phyloP scores from a whole-genome alignment of 1,140 invertebrate species.

The Platyscapa corneri region DNA sequence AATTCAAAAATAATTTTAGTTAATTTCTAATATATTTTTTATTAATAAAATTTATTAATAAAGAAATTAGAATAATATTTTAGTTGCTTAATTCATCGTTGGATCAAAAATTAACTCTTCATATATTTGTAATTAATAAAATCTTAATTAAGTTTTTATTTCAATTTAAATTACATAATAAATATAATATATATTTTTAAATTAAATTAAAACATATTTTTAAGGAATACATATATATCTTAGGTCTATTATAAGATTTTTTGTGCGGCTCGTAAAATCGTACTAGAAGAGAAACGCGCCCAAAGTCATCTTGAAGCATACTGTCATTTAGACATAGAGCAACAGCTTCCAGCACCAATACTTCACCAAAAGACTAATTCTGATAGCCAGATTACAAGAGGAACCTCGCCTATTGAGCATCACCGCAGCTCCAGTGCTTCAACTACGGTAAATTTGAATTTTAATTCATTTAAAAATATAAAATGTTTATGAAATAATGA shows the following conservation, averaged over 20 bases:
- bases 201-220: too few species aligned
- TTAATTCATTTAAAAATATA: neutral
- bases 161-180: too few species aligned
- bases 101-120: too few species aligned
- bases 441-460: constrained; percentile 66
- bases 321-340: constrained; percentile 80
- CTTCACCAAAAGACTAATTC: constrained; percentile 66
- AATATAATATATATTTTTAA: too few species aligned
- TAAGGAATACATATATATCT: too few species aligned
- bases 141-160: too few species aligned
- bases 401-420: constrained; percentile 66
- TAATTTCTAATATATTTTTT: too few species aligned
- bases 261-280: constrained; percentile 86
- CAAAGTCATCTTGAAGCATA: constrained; percentile 87
- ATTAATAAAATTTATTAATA: too few species aligned
- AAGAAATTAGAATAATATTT: too few species aligned
- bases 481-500: neutral
- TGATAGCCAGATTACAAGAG: constrained; percentile 64
- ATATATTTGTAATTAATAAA: too few species aligned
- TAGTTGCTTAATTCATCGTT: too few species aligned
- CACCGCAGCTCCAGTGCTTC: constrained; percentile 73
- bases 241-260: constrained; percentile 92
- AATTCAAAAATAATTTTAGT: too few species aligned
- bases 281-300: constrained; percentile 88
- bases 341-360: constrained; percentile 61